phyloP scores from a whole-genome alignment of 2,113 vertebrate genomes.

The Gymnorhina tibicen region DNA sequence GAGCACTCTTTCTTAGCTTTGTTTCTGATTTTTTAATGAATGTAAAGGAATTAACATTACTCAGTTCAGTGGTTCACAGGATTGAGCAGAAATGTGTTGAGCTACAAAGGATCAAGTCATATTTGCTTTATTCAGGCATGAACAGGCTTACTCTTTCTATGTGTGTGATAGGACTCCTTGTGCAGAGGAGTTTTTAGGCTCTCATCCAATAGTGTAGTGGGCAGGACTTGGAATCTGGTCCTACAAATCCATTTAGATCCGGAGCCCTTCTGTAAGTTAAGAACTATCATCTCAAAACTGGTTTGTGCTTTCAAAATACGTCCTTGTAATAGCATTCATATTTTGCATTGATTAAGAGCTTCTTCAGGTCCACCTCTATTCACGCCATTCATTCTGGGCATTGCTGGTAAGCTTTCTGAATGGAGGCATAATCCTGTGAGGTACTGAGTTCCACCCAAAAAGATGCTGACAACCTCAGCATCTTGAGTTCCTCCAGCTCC shows the following conservation, averaged over 20 bases:
- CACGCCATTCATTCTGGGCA: neutral
- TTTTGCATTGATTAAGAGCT: neutral
- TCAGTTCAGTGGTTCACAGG: conserved; percentile 26
- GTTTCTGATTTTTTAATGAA: conserved; percentile 15
- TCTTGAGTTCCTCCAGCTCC: neutral
- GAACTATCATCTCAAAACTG: neutral
- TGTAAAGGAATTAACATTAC: conserved; percentile 22
- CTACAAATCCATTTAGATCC: neutral
- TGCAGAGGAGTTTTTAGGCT: neutral
- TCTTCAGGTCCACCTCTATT: neutral
- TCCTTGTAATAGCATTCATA: neutral
- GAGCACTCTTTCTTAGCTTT: conserved; percentile 1
- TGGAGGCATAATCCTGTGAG: neutral
- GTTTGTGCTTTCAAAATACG: neutral
- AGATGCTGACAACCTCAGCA: neutral
- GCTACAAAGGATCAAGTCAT: conserved; percentile 4
- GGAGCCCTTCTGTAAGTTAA: neutral
- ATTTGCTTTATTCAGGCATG: conserved; percentile 11
- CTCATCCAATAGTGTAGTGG: neutral
- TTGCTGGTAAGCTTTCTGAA: neutral
- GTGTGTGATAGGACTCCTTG: neutral
- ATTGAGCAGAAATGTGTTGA: conserved; percentile 20
- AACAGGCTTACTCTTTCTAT: neutral
- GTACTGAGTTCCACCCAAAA: neutral
- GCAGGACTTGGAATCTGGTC: neutral